Percentiles rank a stretch among this genome's conserved stretches.
Evolutionary conservation across 2,888 invertebrate genomes (phyloP).

Genomic region (Gryllus longicercus): DNA sequence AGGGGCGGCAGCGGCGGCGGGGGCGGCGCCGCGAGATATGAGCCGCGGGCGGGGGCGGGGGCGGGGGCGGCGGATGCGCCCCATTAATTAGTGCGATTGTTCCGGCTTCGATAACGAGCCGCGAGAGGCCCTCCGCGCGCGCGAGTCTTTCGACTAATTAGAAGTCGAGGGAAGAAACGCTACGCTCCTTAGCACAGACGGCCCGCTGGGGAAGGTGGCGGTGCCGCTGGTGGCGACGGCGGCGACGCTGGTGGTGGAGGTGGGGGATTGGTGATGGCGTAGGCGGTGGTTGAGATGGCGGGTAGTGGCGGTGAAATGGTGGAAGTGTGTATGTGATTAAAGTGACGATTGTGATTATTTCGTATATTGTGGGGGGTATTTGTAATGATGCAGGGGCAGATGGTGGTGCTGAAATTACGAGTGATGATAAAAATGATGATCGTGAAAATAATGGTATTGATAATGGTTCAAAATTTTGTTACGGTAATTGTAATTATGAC

Average conservation of each 20-base stretch:
- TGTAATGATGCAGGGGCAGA: no score
- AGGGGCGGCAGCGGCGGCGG: not conserved
- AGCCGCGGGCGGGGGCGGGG: not conserved
- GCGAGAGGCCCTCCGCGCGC: not conserved
- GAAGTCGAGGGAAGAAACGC: not conserved
- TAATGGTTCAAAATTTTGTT: not conserved
- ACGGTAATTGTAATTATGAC: not conserved
- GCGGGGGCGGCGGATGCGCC: not conserved
- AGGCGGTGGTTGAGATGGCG: no score
- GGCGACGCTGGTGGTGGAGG: not conserved
- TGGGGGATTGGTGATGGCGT: not conserved
- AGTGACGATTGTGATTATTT: no score
- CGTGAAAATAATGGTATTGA: not conserved
- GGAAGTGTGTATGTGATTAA: no score
- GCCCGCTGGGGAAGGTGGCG: not conserved
- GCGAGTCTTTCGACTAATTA: not conserved
- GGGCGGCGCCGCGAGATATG: not conserved
- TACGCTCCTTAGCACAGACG: not conserved
- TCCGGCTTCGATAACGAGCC: constrained; percentile 6
- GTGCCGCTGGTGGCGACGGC: no score
- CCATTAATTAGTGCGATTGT: constrained; percentile 17
- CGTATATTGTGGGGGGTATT: no score
- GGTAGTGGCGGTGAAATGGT: no score
- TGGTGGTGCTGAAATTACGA: no score
- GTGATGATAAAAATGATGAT: not conserved